Base-by-base conservation (phyloP, 64 coral and sea anemone species). In the Hydrozoanthus tunicans region DNA sequence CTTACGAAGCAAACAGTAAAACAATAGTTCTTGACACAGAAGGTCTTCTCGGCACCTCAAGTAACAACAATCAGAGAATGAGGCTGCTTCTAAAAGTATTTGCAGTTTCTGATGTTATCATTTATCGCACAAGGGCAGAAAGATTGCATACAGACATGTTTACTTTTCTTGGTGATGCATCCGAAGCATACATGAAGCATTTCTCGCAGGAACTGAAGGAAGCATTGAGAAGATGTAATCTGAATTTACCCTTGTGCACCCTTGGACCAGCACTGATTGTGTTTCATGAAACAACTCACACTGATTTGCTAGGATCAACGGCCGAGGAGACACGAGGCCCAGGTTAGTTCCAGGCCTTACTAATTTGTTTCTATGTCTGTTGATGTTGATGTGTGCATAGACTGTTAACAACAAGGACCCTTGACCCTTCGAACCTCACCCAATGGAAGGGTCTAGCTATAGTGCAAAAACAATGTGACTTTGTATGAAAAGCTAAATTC, bases 231-330 rank as follows among this genome's bases (percentile, higher is more conserved):
- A 82, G 97, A 51, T 89, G 94, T 7, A 79, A 96, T 20, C 85
- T 99, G 89, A 93, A 99, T 92, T 89, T 95, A 1, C 94, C 97
- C 9, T 55, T 99, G 63, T 99, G 97, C 77, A 92, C 82, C n/a
- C 81, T 99, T 66, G 97, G 97, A 3, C 97, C 97, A 89, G 94
- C 97, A 7, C 79, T 99, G 53, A 95, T 99, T 9, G 94, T 99
- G 12, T 99, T 99, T 90, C 97, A 99, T 94, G 97, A 99, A 77
- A 99, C 97, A 8, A 94, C 91, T 90, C 97, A 96, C 62, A 99
- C 97, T 6, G 89, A 95, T 74, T 75, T 96, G 53, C 80, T 99
- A 32, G 97, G 94, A 15, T 77, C 89, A 51, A 90, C 89, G 14
- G 77, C 91, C 55, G 92, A 82, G 78, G 83, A 93, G 20, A 79